These are phyloP conservation scores for Phocides pigmalion DNA, from an alignment of 1,140 invertebrate genomes.

Conservation along the genomic window DNA sequence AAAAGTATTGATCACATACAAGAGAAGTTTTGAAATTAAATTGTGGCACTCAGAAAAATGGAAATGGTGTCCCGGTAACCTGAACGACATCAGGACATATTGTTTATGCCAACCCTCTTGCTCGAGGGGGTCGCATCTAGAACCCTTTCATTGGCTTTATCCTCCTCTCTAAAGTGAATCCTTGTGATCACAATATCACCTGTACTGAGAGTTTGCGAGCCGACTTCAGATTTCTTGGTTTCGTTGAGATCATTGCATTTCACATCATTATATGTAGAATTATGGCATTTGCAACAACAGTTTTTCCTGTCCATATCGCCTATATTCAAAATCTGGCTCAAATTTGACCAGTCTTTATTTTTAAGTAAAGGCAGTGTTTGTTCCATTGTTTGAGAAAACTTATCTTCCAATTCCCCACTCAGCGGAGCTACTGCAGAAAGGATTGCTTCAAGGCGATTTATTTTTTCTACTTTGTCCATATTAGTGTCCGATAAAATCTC, in stretches of 20 bases:
- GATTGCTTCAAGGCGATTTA: slow-evolving; percentile 93
- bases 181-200: slow-evolving; percentile 96
- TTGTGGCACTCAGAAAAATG: slow-evolving; percentile 74
- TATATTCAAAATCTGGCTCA: slow-evolving; percentile 78
- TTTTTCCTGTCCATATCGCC: slow-evolving; percentile 71
- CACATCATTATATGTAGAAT: slow-evolving; percentile 59
- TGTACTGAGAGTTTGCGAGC: slow-evolving; percentile 94
- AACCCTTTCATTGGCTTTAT: slow-evolving; percentile 84
- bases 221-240: slow-evolving; percentile 81
- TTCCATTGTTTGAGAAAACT: slow-evolving; percentile 80
- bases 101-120: slow-evolving; percentile 72
- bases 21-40: slow-evolving; percentile 68
- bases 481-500: slow-evolving; percentile 92
- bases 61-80: slow-evolving; percentile 49
- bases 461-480: slow-evolving; percentile 94
- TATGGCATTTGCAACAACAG: slow-evolving; percentile 85
- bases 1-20: slow-evolving; percentile 70
- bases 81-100: slow-evolving; percentile 75
- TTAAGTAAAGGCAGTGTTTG: slow-evolving; percentile 79
- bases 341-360: slow-evolving; percentile 80
- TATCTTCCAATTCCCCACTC: slow-evolving; percentile 76
- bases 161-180: slow-evolving; percentile 91
- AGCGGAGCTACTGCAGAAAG: slow-evolving; percentile 89
- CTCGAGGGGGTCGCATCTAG: slow-evolving; percentile 78
- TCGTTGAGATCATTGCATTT: slow-evolving; percentile 79